Conservation (phyloP, 2,888 invertebrate species). For the Scelioninae gen. 1 region DNA sequence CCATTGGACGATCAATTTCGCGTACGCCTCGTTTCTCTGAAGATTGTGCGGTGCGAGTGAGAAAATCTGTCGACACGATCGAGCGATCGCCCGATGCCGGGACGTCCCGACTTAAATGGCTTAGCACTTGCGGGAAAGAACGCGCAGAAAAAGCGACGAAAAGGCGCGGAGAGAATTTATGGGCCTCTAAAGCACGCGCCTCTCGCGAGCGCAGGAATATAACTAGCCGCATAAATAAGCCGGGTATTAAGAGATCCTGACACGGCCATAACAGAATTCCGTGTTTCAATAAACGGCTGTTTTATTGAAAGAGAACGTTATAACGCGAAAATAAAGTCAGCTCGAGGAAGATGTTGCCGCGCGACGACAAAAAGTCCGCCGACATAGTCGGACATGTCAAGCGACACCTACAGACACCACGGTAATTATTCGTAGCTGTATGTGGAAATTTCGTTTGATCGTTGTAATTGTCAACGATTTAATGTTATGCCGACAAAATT, state of each 20-base stretch:
- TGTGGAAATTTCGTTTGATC: slow-evolving; percentile 19
- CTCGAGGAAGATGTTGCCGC: slow-evolving; percentile 47
- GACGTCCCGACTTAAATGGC: slow-evolving; percentile 36
- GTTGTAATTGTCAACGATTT: too few relatives aligned
- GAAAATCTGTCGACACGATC: slow-evolving; percentile 78
- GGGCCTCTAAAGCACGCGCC: slow-evolving; percentile 62
- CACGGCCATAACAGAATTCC: slow-evolving; percentile 58
- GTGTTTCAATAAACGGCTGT: slow-evolving; percentile 55
- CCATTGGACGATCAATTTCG: slow-evolving; percentile 65
- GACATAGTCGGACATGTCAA: slow-evolving; percentile 24
- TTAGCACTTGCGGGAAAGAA: slow-evolving; percentile 42
- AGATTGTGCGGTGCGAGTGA: neutral
- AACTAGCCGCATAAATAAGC: slow-evolving; percentile 63
- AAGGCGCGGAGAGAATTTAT: slow-evolving; percentile 55
- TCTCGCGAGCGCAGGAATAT: slow-evolving; percentile 33
- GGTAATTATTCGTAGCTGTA: slow-evolving; percentile 15
- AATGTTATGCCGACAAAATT: slow-evolving; percentile 10
- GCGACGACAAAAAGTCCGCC: slow-evolving; percentile 11
- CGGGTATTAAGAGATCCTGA: slow-evolving; percentile 59
- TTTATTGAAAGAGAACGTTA: slow-evolving; percentile 56
- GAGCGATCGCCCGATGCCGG: slow-evolving; percentile 41
- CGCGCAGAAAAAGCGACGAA: slow-evolving; percentile 46
- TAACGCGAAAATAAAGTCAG: slow-evolving; percentile 49
- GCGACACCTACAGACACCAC: slow-evolving; percentile 8
- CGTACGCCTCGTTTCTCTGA: slow-evolving; percentile 43